These are phyloP conservation scores for Aplochiton taeniatus DNA, from an alignment of 2,797 vertebrate genomes.

Conservation along the genomic window DNA sequence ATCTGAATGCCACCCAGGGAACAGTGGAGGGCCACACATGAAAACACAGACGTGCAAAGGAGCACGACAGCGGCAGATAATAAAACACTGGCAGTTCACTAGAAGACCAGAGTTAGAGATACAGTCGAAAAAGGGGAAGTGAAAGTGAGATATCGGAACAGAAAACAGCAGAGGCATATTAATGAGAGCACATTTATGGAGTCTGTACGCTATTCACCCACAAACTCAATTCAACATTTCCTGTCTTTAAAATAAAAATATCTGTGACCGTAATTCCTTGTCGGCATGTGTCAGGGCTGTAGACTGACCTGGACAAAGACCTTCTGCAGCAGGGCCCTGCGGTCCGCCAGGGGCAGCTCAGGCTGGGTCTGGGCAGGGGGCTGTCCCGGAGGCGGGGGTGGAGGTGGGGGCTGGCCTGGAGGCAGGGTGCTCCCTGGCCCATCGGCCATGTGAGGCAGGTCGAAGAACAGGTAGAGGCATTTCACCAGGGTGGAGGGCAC, in stretches of 20 bases:
- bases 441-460: constrained; percentile 96
- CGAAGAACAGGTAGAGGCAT: constrained; percentile 99
- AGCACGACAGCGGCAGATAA: neutral
- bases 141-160: too few species aligned
- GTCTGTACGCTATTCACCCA: too few species aligned
- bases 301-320: constrained; percentile 93
- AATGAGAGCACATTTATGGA: too few species aligned
- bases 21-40: too few species aligned
- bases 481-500: constrained; percentile 98
- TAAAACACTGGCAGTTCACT: too few species aligned
- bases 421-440: constrained; percentile 76
- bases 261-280: too few species aligned
- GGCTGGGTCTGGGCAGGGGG: constrained; percentile 66
- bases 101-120: too few species aligned
- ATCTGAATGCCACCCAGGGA: constrained; percentile 74
- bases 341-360: constrained; percentile 91
- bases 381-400: constrained; percentile 53
- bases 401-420: constrained; percentile 76
- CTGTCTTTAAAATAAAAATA: too few species aligned
- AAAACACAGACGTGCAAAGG: neutral
- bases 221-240: too few species aligned
- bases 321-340: constrained; percentile 91
- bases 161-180: too few species aligned
- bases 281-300: too few species aligned
- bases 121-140: too few species aligned